Base-by-base conservation (phyloP, 2,113 vertebrate genomes). In the Natator depressus region DNA sequence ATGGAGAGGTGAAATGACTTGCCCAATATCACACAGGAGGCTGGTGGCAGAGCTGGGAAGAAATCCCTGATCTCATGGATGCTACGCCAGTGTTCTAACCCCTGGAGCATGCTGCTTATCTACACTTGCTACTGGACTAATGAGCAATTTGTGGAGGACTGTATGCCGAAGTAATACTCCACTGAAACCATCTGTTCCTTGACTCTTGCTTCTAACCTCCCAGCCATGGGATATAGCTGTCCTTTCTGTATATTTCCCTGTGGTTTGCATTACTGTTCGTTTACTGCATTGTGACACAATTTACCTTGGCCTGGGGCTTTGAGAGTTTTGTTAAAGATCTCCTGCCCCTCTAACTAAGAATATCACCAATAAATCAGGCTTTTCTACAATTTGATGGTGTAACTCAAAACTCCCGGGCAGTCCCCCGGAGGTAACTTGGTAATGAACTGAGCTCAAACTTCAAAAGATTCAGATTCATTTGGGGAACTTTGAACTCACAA, bases 151-250 rank as follows among this genome's bases (percentile, higher is more conserved):
- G 24, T 29, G 24, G 38, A 78, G 13, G 46, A 13, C 42, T 72
- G 9, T 20, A 72, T 22, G 65, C 2, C 1, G 4, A 22, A 72
- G 19, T 72, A n/a, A n/a, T 72, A 69, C 9, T n/a, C n/a, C 83
- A 93, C 92, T 93, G 89, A 96, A 95, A 59, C 17, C 3, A 0
- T 0, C 10, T 88, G 81, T 96, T 53, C 85, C 94, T 93, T 93
- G 93, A 55, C 87, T 94, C 86, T 50, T 53, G 0, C 55, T 88
- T 69, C 35, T 69, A 69, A 46, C 38, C 22, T 27, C 7, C 25
- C 42, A 78, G 72, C 46, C 53, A 16, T 42, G 27, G 31, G 38
- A 22, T 4, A 59, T 69, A 76, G 76, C 59, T 72, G 16, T 6
- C 20, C 83, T 59, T 10, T 88, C 31, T 1, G 0, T 49, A 1